Evolutionary conservation across 2,113 vertebrate genomes (phyloP).

Genomic region (Urocolius indicus): DNA sequence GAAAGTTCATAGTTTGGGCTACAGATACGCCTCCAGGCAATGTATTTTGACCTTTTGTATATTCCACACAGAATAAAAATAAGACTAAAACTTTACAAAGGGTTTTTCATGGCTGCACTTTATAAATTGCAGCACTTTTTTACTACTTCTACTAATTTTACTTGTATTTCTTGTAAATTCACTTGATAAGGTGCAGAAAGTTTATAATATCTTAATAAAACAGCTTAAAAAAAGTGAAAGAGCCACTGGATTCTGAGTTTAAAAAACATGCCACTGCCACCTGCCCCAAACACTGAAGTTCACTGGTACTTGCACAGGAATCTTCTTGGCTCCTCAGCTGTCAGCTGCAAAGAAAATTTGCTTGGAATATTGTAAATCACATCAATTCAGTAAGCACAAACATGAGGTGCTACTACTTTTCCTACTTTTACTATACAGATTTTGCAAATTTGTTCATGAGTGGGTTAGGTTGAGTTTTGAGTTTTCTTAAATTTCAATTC

Average conservation of each 20-base stretch:
- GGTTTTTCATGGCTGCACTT: background rate
- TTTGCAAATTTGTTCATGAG: background rate
- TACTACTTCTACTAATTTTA: background rate
- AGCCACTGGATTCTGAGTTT: background rate
- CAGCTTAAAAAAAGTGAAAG: background rate
- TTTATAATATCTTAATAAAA: background rate
- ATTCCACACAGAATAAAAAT: slow-evolving; percentile 15
- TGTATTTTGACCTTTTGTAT: slow-evolving; percentile 44
- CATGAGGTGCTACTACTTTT: background rate
- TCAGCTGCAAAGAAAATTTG: background rate
- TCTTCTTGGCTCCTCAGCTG: background rate
- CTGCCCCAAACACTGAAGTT: rapidly evolving
- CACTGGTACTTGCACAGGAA: background rate
- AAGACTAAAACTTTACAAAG: background rate
- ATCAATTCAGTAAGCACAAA: background rate
- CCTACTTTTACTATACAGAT: background rate
- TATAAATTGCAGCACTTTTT: background rate
- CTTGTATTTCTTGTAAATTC: background rate
- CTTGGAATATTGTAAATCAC: background rate
- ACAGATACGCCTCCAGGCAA: slow-evolving; percentile 13
- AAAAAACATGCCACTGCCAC: background rate
- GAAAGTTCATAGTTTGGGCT: slow-evolving; percentile 22
- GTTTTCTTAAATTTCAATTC: background rate
- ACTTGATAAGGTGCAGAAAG: background rate
- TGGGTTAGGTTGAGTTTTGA: background rate